A percentile compares a stretch with the other conserved stretches of the same genome.
phyloP scores from a whole-genome alignment of 2,888 invertebrate genomes.

The Blastobasis lacticolella region DNA sequence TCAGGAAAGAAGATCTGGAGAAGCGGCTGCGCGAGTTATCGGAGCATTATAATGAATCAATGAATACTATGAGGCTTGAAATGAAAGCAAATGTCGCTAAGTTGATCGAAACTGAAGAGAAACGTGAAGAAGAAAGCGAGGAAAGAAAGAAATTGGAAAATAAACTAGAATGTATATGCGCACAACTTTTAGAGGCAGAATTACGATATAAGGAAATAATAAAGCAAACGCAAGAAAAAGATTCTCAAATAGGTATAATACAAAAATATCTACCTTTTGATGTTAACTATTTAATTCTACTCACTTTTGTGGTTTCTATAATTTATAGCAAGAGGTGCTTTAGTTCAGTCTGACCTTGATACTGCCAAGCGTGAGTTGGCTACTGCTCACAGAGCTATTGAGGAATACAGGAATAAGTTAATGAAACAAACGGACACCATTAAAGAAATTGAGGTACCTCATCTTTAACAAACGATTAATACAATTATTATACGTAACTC shows the following conservation, averaged over 20 bases:
- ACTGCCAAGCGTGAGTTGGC: slow-evolving; percentile 29
- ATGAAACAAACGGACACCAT: slow-evolving; percentile 32
- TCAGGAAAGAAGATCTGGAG: slow-evolving; percentile 56
- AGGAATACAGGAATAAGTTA: slow-evolving; percentile 30
- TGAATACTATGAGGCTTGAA: slow-evolving; percentile 38
- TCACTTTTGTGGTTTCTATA: background rate
- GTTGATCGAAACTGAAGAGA: slow-evolving; percentile 44
- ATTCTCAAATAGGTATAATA: slow-evolving; percentile 25
- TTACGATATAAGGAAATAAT: slow-evolving; percentile 26
- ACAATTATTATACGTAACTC: background rate
- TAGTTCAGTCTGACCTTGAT: slow-evolving; percentile 28
- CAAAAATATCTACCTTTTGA: background rate
- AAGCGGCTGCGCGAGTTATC: slow-evolving; percentile 42
- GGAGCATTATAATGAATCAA: slow-evolving; percentile 41
- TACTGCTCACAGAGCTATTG: slow-evolving; percentile 29
- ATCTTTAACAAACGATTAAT: background rate
- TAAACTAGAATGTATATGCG: slow-evolving; percentile 32
- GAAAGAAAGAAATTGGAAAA: slow-evolving; percentile 33
- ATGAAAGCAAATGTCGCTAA: slow-evolving; percentile 33
- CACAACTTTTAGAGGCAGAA: slow-evolving; percentile 39
- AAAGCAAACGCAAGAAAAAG: slow-evolving; percentile 27
- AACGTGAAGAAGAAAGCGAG: slow-evolving; percentile 35
- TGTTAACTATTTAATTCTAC: background rate
- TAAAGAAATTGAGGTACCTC: slow-evolving; percentile 39
- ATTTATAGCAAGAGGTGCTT: slow-evolving; percentile 19